Percentiles rank a stretch among this genome's conserved stretches.
These are phyloP conservation scores for Drosophila obscura DNA, from an alignment of 1,140 invertebrate genomes.

Conservation along the genomic window DNA sequence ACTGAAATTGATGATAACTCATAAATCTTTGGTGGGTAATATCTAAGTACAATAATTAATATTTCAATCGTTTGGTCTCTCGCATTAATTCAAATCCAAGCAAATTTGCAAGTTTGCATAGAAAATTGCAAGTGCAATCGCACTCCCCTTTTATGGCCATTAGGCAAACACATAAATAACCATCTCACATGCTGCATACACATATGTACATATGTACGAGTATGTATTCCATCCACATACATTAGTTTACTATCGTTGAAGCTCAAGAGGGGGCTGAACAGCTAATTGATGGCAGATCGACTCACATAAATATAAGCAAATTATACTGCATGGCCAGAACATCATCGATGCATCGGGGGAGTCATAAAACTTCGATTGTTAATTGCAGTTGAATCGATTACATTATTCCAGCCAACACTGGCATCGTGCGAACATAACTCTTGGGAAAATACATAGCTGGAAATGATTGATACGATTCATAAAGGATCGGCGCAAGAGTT, in stretches of 20 bases:
- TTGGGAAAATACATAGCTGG: too few species aligned
- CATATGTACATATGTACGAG: background rate
- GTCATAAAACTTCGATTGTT: conserved; percentile 42
- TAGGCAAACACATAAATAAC: conserved; percentile 29
- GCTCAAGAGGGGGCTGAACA: background rate
- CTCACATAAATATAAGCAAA: conserved; percentile 46
- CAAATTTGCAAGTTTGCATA: conserved; percentile 39
- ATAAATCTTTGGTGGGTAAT: conserved; percentile 54
- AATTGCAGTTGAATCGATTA: conserved; percentile 34
- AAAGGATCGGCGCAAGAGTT: too few species aligned
- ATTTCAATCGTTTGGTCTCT: conserved; percentile 5
- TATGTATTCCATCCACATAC: background rate
- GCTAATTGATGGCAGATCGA: conserved; percentile 43
- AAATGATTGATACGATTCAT: too few species aligned
- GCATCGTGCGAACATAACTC: too few species aligned
- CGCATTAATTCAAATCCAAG: conserved; percentile 42
- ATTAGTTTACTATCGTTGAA: background rate
- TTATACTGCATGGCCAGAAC: conserved; percentile 15
- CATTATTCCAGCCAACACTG: conserved; percentile 30
- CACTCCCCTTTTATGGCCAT: conserved; percentile 5
- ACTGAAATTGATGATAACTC: conserved; percentile 72
- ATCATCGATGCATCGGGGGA: too few species aligned
- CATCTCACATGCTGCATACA: conserved; percentile 3
- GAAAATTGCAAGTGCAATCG: conserved; percentile 17
- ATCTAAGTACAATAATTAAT: conserved; percentile 48